phyloP scores from a whole-genome alignment of 2,113 vertebrate genomes.

The Drymodes brunneopygia region DNA sequence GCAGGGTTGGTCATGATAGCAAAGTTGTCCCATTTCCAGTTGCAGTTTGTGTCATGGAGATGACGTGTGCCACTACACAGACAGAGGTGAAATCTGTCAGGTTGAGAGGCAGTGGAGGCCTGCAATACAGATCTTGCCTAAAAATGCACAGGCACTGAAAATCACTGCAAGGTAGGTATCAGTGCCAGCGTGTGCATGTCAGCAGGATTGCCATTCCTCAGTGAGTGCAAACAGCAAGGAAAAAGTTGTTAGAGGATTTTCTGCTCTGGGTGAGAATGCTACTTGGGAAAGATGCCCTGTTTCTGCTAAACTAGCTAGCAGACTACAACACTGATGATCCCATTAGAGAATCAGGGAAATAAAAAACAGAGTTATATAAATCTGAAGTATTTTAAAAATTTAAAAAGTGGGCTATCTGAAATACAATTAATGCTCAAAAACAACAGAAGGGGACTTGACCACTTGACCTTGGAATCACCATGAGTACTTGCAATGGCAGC shows the following conservation, averaged over 20 bases:
- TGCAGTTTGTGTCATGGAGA: background rate
- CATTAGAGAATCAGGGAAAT: background rate
- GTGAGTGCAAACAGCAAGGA: background rate
- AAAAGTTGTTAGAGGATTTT: background rate
- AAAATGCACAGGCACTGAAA: background rate
- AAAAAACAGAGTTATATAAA: background rate
- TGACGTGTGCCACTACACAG: rapidly evolving
- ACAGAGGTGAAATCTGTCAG: background rate
- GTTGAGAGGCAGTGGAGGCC: background rate
- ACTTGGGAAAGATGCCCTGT: background rate
- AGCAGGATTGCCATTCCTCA: background rate
- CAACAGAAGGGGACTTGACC: background rate
- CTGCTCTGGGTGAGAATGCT: background rate
- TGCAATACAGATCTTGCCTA: background rate
- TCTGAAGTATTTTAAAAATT: background rate
- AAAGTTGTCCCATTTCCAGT: background rate
- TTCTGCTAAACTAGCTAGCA: background rate
- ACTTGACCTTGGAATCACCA: background rate
- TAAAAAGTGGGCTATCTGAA: background rate
- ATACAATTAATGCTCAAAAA: background rate
- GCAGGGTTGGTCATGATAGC: rapidly evolving
- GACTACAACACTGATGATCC: background rate
- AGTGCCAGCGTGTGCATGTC: background rate
- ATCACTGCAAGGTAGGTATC: background rate
- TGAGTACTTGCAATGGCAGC: background rate